Evolutionary conservation across 2,113 vertebrate species (phyloP), one percentile per base, ranked within the genome.

Genomic region (Ovis canadensis): DNA sequence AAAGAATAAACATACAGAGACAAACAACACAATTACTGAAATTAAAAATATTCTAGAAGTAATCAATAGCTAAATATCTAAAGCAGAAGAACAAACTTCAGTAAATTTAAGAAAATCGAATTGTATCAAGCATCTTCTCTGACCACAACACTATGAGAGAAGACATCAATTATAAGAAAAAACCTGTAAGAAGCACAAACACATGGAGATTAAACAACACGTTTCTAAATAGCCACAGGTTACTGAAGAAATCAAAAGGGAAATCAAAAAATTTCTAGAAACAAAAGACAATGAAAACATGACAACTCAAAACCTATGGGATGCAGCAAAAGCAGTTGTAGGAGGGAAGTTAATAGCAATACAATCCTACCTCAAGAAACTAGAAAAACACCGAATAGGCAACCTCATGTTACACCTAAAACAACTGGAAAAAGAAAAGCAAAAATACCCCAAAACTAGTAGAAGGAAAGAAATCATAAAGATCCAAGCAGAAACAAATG

Each of bases 61-160:
- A 36, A 67, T 21, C 33, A 36, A 67, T 1, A 21, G 33, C 33
- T 67, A 4, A 11, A 67, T 67, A 67, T 21, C n/a, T 67, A 36
- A n/a, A 67, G 64, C 17, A 67, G 17, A 67, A 67, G 64, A 67
- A 67, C 0, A 2, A 67, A 36, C n/a, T 36, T 67, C n/a, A 67
- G n/a, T 36, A 36, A 67, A 36, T 67, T 21, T 67, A 21, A 67
- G 8, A 67, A 67, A 36, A 67, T 0, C 36, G 2, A 67, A 67
- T 67, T 0, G 0, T 67, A 67, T 21, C 64, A 36, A 67, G 9
- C n/a, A 21, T 67, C n/a, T 67, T 67, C 64, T 67, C 64, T 3
- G 33, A 67, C 4, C 64, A 67, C 17, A 36, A 21, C n/a, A 67
- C 17, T 67, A 21, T 36, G n/a, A 67, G 17, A 67, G 4, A 11